Percentiles rank a stretch among this genome's conserved stretches.
phyloP scores from a whole-genome alignment of 2,113 vertebrate species.

The Epinephelus lanceolatus region DNA sequence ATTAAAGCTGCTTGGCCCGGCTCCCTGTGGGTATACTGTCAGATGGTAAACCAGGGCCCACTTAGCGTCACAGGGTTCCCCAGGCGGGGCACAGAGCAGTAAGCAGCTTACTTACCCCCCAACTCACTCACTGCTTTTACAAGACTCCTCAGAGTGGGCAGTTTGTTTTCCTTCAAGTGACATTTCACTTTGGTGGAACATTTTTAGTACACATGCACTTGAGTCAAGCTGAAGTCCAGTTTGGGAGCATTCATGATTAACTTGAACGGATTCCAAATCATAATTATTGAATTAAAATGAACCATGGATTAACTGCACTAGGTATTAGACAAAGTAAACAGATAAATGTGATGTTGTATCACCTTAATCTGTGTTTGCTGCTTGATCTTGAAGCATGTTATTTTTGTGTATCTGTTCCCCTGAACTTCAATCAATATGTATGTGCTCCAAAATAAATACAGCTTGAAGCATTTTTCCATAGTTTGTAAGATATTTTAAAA shows the following conservation, averaged over 20 bases:
- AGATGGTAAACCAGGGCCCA: constrained; percentile 66
- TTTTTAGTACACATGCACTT: constrained; percentile 21
- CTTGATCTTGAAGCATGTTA: background rate
- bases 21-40: constrained; percentile 66
- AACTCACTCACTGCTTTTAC: constrained; percentile 52
- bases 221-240: background rate
- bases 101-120: constrained; percentile 71
- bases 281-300: background rate
- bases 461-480: background rate
- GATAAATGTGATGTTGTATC: background rate
- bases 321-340: background rate
- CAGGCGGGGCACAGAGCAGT: constrained; percentile 55
- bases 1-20: constrained; percentile 67
- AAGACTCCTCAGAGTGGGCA: constrained; percentile 27
- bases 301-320: background rate
- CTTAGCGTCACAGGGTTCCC: constrained; percentile 69
- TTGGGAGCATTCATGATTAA: background rate
- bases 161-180: constrained; percentile 31
- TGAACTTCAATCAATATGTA: background rate
- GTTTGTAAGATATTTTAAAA: background rate
- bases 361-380: background rate
- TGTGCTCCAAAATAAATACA: background rate
- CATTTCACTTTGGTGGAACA: constrained; percentile 34
- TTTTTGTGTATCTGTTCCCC: background rate
- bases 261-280: background rate